Evolutionary conservation across 2,888 invertebrate genomes (phyloP), one percentile per base, ranked within the genome.

Genomic region (Drosophila differens): DNA sequence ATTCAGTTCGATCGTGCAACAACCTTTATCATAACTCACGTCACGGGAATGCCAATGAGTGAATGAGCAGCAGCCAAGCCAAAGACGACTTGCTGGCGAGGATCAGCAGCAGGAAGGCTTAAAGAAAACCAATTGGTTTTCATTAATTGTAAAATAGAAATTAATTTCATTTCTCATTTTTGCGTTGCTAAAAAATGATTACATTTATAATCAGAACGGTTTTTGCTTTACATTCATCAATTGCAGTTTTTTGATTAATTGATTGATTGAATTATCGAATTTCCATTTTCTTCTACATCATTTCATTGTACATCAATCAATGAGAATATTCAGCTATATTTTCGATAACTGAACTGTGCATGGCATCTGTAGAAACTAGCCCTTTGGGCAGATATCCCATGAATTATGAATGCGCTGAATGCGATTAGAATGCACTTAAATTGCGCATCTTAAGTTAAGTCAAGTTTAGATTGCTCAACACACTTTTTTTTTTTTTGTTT

Each of bases 21-120:
- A 68, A 68, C 41, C 70, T 69, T 53, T 69, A 16, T 30, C 41
- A 66, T 28, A 65, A 55, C 49, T 64, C 32, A 55, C 58, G 22
- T n/a, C 25, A 32, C 14, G n/a, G 30, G 39, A 33, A 67, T 53
- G 66, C 67, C 54, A 55, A 35, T 9, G 16, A 12, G 35, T 14
- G 14, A 14, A 35, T 35, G 35, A 37, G 28, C 14, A 12, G 28
- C 14, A 12, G n/a, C 25, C 30, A 12, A 54, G 47, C 7, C 9
- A 7, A 2, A 39, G 6, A n/a, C 39, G 41, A 25, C n/a, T 41
- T 41, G 41, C n/a, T 10, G 41, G 4, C 10, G 41, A n/a, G 41
- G 41, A n/a, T 41, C 41, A 2, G 41, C n/a, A 5, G 10, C n/a
- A 41, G 41, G n/a, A 41, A n/a, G 2, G n/a, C n/a, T n/a, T 1